Base-by-base conservation (phyloP, 2,797 vertebrate species). In the Odontamblyopus rebecca region DNA sequence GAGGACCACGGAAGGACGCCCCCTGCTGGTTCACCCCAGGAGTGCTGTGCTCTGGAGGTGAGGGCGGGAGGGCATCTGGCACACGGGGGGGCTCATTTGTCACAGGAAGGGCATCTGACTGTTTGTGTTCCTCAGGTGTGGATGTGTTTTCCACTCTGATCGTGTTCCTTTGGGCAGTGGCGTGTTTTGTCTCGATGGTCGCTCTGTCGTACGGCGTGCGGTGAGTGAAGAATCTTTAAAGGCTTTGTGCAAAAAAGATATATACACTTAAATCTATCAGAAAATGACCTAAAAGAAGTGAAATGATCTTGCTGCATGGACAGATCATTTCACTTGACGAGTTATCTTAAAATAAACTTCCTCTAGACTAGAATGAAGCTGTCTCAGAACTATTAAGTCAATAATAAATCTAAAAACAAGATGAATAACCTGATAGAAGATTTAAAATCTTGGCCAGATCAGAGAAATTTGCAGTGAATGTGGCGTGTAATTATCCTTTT, bases 21-120 rank as follows among this genome's bases (percentile, higher is more conserved):
- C 72, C 84, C 54, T 96, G 95, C 82, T 96, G 95, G 95, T 96
- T 95, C 76, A 91, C 87, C 1, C 85, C 84, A 19, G 92, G 93
- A 63, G 82, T 93, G 69, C 85, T 94, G 79, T 96, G 95, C 84
- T 90, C 91, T 53, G 93, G 90, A 66, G 95, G 95, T 95, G 50
- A 7, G n/a, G n/a, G 2, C 8, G 53, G 53, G 18, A n/a, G 53
- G 19, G 19, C 19, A n/a, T 54, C 53, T 54, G 53, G n/a, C 53
- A 54, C 19, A 54, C 53, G 23, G 0, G 2, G 54, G 12, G 54
- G 23, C n/a, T n/a, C n/a, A 56, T 15, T 15, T 15, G 4, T 4
- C 44, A 48, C 44, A 48, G 2, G 11, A 8, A 26, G n/a, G 54
- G 54, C 54, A 26, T 29, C 27, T 60, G 57, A 60, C 1, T 6